Percentiles rank a stretch among this genome's conserved stretches.
These are phyloP conservation scores for Solenopsis invicta DNA, from an alignment of 1,140 invertebrate genomes.

Conservation along the genomic window DNA sequence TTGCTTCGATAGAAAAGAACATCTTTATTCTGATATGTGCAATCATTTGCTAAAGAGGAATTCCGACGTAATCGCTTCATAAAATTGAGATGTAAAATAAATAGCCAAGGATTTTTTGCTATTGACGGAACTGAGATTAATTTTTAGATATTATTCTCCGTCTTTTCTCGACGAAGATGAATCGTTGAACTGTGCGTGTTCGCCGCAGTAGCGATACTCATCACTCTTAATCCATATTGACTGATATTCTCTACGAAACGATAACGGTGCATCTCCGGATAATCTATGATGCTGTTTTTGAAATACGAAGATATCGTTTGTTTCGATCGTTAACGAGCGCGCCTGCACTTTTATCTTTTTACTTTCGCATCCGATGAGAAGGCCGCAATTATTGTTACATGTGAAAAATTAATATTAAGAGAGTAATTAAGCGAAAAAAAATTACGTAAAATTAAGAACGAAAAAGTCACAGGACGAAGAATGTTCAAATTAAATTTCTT, in stretches of 20 bases:
- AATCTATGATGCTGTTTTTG: neutral
- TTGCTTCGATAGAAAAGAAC: slow-evolving; percentile 27
- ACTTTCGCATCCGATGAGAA: neutral
- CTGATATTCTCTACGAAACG: neutral
- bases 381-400: neutral
- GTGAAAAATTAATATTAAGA: neutral
- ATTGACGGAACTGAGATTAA: neutral
- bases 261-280: neutral
- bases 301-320: neutral
- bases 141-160: neutral
- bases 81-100: neutral
- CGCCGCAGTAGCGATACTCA: neutral
- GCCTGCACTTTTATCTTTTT: neutral
- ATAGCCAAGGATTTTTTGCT: neutral
- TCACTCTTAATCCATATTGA: slow-evolving; percentile 15
- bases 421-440: neutral
- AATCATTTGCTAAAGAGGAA: neutral
- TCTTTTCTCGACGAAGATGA: neutral
- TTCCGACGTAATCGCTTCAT: neutral
- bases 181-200: neutral
- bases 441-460: neutral
- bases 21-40: neutral
- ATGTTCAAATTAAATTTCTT: neutral
- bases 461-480: neutral
- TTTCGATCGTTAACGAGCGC: neutral